A percentile compares a stretch with the other conserved stretches of the same genome.
These are phyloP conservation scores for Malurus melanocephalus DNA, from an alignment of 2,113 vertebrate species.

Conservation along the genomic window DNA sequence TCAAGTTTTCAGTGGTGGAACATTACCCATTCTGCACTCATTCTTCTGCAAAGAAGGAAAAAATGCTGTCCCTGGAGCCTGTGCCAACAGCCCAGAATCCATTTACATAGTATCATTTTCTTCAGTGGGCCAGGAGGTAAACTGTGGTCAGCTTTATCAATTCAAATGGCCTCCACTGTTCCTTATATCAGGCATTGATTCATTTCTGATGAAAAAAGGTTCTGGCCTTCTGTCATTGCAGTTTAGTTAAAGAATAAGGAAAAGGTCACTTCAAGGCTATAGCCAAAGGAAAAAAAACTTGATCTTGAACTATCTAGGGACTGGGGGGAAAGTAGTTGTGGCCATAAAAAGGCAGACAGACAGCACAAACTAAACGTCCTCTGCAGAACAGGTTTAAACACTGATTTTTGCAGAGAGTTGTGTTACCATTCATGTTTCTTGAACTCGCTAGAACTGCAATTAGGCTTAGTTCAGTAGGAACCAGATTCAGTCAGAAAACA, in stretches of 20 bases:
- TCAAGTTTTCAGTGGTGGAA: conserved; percentile 17
- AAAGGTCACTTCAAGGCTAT: conserved; percentile 47
- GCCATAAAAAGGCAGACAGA: conserved; percentile 31
- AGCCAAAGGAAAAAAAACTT: background rate
- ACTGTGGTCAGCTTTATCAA: conserved; percentile 18
- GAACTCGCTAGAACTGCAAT: background rate
- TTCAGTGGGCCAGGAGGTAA: conserved; percentile 8
- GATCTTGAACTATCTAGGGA: conserved; percentile 18
- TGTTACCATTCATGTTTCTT: background rate
- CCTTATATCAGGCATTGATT: background rate
- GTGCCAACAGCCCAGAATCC: conserved; percentile 17
- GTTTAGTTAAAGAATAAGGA: conserved; percentile 42
- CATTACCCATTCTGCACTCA: background rate
- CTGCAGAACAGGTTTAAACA: conserved; percentile 4
- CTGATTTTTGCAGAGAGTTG: background rate
- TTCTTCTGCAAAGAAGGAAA: background rate
- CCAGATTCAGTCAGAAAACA: background rate
- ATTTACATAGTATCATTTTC: conserved; percentile 30
- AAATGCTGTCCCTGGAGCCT: background rate
- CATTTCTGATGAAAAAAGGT: conserved; percentile 3
- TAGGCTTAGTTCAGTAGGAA: background rate
- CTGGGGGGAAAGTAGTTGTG: background rate
- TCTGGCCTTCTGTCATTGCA: conserved; percentile 23
- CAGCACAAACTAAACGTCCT: conserved; percentile 1
- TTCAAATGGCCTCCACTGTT: background rate